Percentiles rank a stretch among this genome's conserved stretches.
phyloP scores from a whole-genome alignment of 2,113 vertebrate species.

The Oxyruncus cristatus region DNA sequence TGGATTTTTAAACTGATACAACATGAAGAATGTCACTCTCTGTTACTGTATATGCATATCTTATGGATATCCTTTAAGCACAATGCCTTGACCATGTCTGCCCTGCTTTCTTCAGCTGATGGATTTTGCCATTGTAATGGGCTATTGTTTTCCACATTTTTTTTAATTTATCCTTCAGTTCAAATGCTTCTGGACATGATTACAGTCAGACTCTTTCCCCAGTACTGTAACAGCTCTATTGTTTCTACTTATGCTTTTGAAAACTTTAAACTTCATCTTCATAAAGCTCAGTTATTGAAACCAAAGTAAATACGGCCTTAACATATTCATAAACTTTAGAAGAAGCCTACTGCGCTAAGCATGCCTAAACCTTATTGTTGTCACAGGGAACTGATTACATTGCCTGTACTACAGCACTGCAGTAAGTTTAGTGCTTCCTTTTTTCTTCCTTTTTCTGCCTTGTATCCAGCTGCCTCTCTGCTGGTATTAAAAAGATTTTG shows the following conservation, averaged over 20 bases:
- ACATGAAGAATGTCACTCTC: constrained; percentile 79
- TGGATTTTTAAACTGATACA: constrained; percentile 73
- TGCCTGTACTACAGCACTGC: background rate
- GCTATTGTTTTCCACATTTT: background rate
- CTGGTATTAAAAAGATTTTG: background rate
- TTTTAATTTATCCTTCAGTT: constrained; percentile 33
- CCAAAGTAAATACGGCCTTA: background rate
- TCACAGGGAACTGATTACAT: background rate
- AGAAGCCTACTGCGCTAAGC: background rate
- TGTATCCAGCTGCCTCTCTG: background rate
- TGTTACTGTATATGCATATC: constrained; percentile 60
- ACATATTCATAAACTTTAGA: background rate
- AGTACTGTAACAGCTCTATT: background rate
- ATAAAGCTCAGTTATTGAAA: background rate
- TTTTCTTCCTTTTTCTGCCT: background rate
- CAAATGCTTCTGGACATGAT: constrained; percentile 37
- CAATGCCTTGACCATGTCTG: constrained; percentile 54
- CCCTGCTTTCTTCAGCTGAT: constrained; percentile 42
- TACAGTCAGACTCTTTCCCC: background rate
- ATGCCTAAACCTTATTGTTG: background rate
- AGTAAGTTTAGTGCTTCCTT: background rate
- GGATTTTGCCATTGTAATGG: background rate
- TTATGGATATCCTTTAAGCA: constrained; percentile 65
- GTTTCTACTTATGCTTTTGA: background rate
- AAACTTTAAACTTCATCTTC: background rate